Conservation (phyloP, 1,140 invertebrate species). For the Delia radicum region DNA sequence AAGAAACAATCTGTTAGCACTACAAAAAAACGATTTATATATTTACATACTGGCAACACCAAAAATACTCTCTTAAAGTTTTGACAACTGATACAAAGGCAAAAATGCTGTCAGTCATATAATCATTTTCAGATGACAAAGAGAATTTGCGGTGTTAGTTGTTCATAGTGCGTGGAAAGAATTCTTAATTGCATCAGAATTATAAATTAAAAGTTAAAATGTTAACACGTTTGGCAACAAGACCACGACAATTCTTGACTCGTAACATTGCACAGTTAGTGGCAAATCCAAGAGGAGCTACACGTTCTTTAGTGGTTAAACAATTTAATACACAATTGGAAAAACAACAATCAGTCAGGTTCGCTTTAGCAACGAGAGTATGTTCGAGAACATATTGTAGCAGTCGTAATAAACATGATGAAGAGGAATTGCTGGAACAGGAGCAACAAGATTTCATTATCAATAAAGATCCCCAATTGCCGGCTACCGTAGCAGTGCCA, state of each 20-base stretch:
- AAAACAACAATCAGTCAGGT: background rate
- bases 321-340: background rate
- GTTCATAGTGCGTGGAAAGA: background rate
- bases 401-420: slow-evolving; percentile 27
- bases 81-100: background rate
- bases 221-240: slow-evolving; percentile 4
- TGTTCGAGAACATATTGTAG: slow-evolving; percentile 26
- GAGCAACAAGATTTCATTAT: slow-evolving; percentile 4
- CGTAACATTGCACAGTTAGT: background rate
- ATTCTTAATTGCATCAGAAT: background rate
- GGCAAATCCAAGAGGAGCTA: background rate
- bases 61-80: background rate
- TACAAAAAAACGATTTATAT: background rate
- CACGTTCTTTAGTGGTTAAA: background rate
- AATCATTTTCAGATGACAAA: slow-evolving; percentile 11
- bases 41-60: background rate
- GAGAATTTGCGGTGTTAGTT: slow-evolving; percentile 11
- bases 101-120: background rate
- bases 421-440: slow-evolving; percentile 17
- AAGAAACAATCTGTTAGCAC: too few species aligned
- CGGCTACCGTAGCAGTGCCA: slow-evolving; percentile 90
- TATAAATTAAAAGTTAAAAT: background rate
- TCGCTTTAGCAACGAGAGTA: background rate
- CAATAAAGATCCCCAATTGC: slow-evolving; percentile 61
- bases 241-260: background rate